These are phyloP conservation scores for Pseudococcus jackbeardsleyi DNA, from an alignment of 2,888 invertebrate genomes.

Conservation along the genomic window DNA sequence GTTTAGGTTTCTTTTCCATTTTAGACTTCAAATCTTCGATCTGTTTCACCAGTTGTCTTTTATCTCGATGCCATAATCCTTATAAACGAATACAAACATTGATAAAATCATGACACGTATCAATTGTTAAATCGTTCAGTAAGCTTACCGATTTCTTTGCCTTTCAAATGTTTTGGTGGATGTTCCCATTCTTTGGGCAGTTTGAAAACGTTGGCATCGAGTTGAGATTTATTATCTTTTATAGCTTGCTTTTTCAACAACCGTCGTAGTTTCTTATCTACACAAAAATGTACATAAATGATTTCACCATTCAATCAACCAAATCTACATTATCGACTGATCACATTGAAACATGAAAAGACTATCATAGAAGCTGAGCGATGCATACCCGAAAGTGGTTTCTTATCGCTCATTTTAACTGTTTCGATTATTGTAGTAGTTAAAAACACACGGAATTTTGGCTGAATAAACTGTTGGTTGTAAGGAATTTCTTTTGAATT, in stretches of 20 bases:
- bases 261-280: conserved; percentile 57
- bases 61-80: conserved; percentile 55
- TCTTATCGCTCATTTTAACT: too few relatives aligned
- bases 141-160: conserved; percentile 55
- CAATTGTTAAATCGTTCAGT: neutral
- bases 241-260: conserved; percentile 36
- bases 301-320: too few relatives aligned
- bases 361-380: too few relatives aligned
- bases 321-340: neutral
- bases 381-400: too few relatives aligned
- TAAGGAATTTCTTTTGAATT: too few relatives aligned
- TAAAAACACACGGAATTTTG: too few relatives aligned
- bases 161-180: conserved; percentile 54
- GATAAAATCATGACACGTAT: neutral
- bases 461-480: too few relatives aligned
- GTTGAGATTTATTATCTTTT: neutral
- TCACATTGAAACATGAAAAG: neutral
- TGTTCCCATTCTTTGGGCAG: conserved; percentile 41
- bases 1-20: conserved; percentile 11
- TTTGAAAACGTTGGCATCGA: neutral
- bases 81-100: neutral
- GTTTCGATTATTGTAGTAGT: too few relatives aligned
- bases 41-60: neutral
- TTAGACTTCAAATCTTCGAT: conserved; percentile 1
- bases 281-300: neutral